These are phyloP conservation scores for Pollicipes pollicipes DNA, from an alignment of 1,140 invertebrate genomes.

Conservation along the genomic window DNA sequence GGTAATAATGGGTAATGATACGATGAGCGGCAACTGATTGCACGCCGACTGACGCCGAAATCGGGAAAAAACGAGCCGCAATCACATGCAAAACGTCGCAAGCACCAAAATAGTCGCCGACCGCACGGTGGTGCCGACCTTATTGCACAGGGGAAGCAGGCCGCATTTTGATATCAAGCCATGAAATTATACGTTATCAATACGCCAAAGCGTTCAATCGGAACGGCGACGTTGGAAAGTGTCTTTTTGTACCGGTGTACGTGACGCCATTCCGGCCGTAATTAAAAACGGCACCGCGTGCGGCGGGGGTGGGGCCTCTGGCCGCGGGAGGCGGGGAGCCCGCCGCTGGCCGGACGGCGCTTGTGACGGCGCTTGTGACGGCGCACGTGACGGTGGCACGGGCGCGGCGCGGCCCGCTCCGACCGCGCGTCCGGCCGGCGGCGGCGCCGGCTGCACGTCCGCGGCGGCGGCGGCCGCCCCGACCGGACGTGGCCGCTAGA, in stretches of 20 bases:
- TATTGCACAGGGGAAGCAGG: background rate
- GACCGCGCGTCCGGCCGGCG: too few species aligned
- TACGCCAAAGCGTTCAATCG: constrained; percentile 1
- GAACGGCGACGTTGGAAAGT: constrained; percentile 5
- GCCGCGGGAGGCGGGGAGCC: too few species aligned
- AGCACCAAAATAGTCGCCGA: background rate
- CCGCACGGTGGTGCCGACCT: background rate
- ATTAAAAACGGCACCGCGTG: background rate
- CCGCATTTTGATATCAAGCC: background rate
- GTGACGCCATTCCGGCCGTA: constrained; percentile 3
- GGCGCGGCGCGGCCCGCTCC: too few species aligned
- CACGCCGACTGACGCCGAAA: background rate
- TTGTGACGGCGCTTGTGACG: too few species aligned
- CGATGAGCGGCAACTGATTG: constrained; percentile 1
- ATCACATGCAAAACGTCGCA: background rate
- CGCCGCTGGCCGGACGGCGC: too few species aligned
- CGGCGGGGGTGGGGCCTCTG: too few species aligned
- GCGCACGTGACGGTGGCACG: too few species aligned
- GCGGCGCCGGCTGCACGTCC: too few species aligned
- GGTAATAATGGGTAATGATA: constrained; percentile 2
- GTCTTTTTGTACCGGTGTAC: background rate
- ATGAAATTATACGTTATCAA: constrained; percentile 1
- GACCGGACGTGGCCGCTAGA: too few species aligned
- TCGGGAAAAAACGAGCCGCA: constrained; percentile 1
- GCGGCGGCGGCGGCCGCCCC: too few species aligned